Evolutionary conservation across 2,888 invertebrate species (phyloP).

Genomic region (Diplolepis rosae): DNA sequence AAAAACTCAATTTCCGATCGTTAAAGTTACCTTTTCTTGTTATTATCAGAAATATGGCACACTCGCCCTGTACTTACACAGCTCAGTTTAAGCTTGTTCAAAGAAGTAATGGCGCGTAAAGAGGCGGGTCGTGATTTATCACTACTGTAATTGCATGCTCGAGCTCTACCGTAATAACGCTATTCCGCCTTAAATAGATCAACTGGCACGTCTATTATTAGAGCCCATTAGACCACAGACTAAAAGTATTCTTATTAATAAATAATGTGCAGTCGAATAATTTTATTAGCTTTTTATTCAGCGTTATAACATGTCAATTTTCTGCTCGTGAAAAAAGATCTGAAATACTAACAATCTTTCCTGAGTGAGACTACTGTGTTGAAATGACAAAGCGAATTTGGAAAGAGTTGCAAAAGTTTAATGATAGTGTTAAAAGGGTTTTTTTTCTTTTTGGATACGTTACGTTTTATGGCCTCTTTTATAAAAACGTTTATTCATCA

Average conservation of each 20-base stretch:
- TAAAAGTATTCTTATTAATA: constrained; percentile 20
- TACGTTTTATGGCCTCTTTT: neutral
- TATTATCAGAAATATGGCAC: constrained; percentile 10
- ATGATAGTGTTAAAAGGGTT: neutral
- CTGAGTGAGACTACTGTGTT: neutral
- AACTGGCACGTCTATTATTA: constrained; percentile 20
- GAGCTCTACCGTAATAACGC: constrained; percentile 13
- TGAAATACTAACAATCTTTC: neutral
- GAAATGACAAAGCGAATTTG: neutral
- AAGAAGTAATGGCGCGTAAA: constrained; percentile 27
- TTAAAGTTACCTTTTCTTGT: constrained; percentile 4
- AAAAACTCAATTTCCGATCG: neutral
- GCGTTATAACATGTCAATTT: neutral
- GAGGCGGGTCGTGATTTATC: constrained; percentile 26
- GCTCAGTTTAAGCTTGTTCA: constrained; percentile 14
- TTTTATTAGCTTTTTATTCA: constrained; percentile 1
- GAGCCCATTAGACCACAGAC: neutral
- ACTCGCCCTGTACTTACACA: neutral
- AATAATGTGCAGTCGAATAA: constrained; percentile 13
- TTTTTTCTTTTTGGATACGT: neutral
- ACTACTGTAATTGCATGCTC: constrained; percentile 25
- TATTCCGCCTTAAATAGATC: constrained; percentile 23
- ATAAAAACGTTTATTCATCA: neutral
- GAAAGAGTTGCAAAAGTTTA: neutral
- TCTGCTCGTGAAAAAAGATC: neutral